phyloP scores from a whole-genome alignment of 2,797 vertebrate genomes.

The Scleropages formosus region DNA sequence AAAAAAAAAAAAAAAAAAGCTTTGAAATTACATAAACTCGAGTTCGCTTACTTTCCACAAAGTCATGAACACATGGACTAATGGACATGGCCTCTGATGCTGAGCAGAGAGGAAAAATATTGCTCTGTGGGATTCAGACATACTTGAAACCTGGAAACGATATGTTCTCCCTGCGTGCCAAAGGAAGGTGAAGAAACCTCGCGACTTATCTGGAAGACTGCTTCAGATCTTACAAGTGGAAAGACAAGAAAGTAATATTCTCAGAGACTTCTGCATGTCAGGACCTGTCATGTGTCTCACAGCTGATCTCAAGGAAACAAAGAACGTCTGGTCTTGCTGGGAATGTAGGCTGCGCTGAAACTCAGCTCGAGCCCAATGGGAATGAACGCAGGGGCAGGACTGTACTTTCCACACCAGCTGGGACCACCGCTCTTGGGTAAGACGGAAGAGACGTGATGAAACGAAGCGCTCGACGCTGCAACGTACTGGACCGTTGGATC shows the following conservation, averaged over 20 bases:
- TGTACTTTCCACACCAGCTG: slow-evolving; percentile 17
- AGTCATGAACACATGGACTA: background rate
- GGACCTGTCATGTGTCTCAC: too few relatives aligned
- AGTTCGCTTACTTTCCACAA: background rate
- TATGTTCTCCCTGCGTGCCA: background rate
- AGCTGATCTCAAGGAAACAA: background rate
- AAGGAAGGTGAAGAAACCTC: background rate
- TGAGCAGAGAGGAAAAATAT: slow-evolving; percentile 10
- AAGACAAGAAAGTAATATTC: background rate
- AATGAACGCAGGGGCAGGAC: slow-evolving; percentile 22
- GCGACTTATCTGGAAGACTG: slow-evolving; percentile 6
- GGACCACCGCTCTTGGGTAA: background rate
- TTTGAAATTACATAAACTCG: too few relatives aligned
- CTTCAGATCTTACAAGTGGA: slow-evolving; percentile 12
- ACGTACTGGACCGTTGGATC: slow-evolving; percentile 9
- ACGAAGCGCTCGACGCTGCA: slow-evolving; percentile 38
- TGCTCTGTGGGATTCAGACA: slow-evolving; percentile 8
- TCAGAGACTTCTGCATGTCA: too few relatives aligned
- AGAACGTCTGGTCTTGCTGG: background rate
- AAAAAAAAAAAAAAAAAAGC: slow-evolving; percentile 16
- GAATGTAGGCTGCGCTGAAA: background rate
- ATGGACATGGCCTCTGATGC: slow-evolving; percentile 3
- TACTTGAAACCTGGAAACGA: background rate
- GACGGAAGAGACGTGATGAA: slow-evolving; percentile 37
- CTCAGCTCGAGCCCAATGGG: background rate